phyloP scores from a whole-genome alignment of 2,888 invertebrate species.

The Andrena marginata region DNA sequence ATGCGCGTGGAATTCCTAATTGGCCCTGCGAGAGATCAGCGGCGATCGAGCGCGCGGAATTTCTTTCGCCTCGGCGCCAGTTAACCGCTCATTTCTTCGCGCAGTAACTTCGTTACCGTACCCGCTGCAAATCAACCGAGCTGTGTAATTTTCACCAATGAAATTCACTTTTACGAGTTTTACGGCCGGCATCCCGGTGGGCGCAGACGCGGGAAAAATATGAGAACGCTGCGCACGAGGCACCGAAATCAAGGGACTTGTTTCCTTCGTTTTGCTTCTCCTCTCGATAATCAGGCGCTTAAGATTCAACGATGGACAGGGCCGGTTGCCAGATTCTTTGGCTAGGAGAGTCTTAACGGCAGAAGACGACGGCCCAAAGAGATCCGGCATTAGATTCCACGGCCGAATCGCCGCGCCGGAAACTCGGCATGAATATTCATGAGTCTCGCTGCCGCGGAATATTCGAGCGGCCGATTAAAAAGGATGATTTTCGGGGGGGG shows the following conservation, averaged over 20 bases:
- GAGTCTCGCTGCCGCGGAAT: neutral
- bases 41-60: neutral
- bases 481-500: slow-evolving; percentile 4
- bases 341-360: neutral
- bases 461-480: slow-evolving; percentile 17
- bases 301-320: neutral
- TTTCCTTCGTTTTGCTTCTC: neutral
- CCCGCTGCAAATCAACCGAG: neutral
- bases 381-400: neutral
- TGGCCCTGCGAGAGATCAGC: slow-evolving; percentile 18
- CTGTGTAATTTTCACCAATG: neutral
- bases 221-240: too few relatives aligned
- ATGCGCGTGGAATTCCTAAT: slow-evolving; percentile 38
- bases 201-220: too few relatives aligned
- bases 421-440: slow-evolving; percentile 6
- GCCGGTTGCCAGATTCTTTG: too few relatives aligned
- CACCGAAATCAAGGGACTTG: too few relatives aligned
- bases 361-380: neutral
- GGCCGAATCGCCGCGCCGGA: neutral
- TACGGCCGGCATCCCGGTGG: neutral
- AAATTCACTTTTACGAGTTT: neutral
- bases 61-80: neutral
- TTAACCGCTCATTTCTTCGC: neutral
- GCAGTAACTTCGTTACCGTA: neutral
- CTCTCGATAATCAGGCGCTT: neutral